A percentile compares a stretch with the other conserved stretches of the same genome.
Conservation (phyloP, 2,888 invertebrate genomes). For the Iselma pallidipennis region DNA sequence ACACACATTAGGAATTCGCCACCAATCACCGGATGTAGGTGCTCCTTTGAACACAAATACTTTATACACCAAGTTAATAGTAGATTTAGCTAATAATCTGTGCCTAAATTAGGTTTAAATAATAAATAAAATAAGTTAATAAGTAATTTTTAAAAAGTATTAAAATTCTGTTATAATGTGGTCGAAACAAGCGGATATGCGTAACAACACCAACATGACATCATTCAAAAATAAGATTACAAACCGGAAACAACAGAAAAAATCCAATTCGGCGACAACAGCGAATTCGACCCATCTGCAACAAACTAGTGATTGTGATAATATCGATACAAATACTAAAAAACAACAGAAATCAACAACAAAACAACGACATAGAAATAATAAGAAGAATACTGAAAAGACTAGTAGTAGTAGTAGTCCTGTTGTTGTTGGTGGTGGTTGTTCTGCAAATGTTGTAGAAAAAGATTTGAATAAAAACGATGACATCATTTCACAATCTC, state of each 20-base stretch:
- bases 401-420: constrained; percentile 9
- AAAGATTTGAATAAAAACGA: constrained; percentile 9
- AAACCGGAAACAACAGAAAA: constrained; percentile 52
- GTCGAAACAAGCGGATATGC: constrained; percentile 53
- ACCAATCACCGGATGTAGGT: constrained; percentile 22
- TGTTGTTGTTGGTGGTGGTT: not conserved
- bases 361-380: constrained; percentile 35
- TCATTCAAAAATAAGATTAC: constrained; percentile 55
- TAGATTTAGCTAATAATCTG: no score
- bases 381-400: constrained; percentile 27
- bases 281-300: no score
- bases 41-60: constrained; percentile 15
- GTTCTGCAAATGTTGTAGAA: constrained; percentile 2
- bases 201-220: constrained; percentile 51
- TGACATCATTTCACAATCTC: constrained; percentile 30
- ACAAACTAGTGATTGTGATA: constrained; percentile 20
- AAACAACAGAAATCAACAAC: constrained; percentile 31
- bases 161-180: constrained; percentile 48
- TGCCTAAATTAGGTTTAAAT: no score
- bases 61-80: no score
- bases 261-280: constrained; percentile 23
- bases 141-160: no score
- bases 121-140: no score
- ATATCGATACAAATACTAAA: constrained; percentile 28
- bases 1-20: constrained; percentile 19